phyloP scores from a whole-genome alignment of 1,140 invertebrate genomes.

The Neomicropteryx cornuta region DNA sequence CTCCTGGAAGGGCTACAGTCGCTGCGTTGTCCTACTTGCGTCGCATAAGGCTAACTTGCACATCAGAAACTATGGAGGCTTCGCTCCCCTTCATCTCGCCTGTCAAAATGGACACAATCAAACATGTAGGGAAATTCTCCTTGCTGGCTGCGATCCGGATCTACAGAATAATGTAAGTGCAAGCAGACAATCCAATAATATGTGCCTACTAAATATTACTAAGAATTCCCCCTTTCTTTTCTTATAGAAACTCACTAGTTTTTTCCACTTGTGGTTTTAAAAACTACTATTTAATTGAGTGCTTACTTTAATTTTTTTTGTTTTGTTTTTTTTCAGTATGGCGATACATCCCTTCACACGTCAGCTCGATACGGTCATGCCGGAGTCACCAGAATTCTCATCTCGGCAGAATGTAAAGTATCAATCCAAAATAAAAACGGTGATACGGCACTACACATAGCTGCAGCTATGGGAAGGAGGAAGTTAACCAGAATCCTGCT shows the following conservation, averaged over 20 bases:
- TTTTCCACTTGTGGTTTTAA: slow-evolving; percentile 5
- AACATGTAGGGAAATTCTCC: slow-evolving; percentile 76
- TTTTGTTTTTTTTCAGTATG: slow-evolving; percentile 58
- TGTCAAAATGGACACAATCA: slow-evolving; percentile 97
- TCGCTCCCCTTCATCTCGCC: slow-evolving; percentile 85
- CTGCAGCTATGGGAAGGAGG: slow-evolving; percentile 83
- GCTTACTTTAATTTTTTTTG: slow-evolving; percentile 2
- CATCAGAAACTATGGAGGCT: slow-evolving; percentile 75
- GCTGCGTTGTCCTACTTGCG: slow-evolving; percentile 66
- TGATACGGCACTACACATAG: slow-evolving; percentile 87
- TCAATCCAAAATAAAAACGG: slow-evolving; percentile 94
- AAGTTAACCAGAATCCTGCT: slow-evolving; percentile 86
- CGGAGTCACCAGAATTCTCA: slow-evolving; percentile 86
- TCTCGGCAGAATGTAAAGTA: slow-evolving; percentile 78
- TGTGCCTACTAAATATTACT: no score
- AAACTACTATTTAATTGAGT: slow-evolving; percentile 3
- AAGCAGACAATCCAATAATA: slow-evolving; percentile 6
- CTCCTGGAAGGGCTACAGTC: slow-evolving; percentile 87
- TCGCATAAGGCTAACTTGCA: slow-evolving; percentile 60
- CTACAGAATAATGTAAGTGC: slow-evolving; percentile 81
- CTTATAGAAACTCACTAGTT: slow-evolving; percentile 4
- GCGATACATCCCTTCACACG: slow-evolving; percentile 92
- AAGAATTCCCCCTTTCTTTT: slow-evolving; percentile 1
- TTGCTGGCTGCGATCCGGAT: slow-evolving; percentile 79
- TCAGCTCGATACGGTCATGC: slow-evolving; percentile 91